Evolutionary conservation across 2,888 invertebrate species (phyloP).

Genomic region (Tetropium fuscum): DNA sequence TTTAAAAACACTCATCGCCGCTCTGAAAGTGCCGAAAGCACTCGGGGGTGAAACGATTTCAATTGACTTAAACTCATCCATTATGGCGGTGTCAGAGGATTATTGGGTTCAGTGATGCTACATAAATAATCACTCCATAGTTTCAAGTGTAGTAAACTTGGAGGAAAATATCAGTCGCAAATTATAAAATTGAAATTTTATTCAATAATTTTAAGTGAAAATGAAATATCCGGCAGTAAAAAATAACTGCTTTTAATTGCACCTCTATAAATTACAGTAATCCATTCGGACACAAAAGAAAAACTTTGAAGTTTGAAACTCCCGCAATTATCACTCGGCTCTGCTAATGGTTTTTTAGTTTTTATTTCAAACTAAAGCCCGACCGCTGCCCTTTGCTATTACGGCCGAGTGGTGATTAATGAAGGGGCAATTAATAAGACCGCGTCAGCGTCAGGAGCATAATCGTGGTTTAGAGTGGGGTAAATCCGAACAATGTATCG

Average conservation of each 20-base stretch:
- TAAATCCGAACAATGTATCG: background rate
- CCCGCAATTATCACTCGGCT: too few species aligned
- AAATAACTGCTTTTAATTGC: too few species aligned
- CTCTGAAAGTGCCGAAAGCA: slow-evolving; percentile 54
- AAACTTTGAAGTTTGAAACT: too few species aligned
- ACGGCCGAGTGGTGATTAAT: slow-evolving; percentile 36
- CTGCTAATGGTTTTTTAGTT: background rate
- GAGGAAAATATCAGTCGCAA: too few species aligned
- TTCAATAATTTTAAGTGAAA: too few species aligned
- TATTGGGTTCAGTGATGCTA: slow-evolving; percentile 31
- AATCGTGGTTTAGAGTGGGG: slow-evolving; percentile 35
- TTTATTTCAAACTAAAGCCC: too few species aligned
- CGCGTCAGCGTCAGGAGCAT: slow-evolving; percentile 28
- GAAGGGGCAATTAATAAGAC: slow-evolving; percentile 40
- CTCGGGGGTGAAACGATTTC: slow-evolving; percentile 51
- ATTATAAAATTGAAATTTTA: too few species aligned
- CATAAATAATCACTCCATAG: too few species aligned
- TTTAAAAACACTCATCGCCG: slow-evolving; percentile 57
- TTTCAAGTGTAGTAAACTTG: too few species aligned
- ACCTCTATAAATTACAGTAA: too few species aligned
- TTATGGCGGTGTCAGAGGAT: slow-evolving; percentile 36
- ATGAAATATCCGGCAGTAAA: too few species aligned
- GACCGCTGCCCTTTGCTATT: background rate
- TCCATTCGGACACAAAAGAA: too few species aligned
- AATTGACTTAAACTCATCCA: slow-evolving; percentile 51